Percentiles rank a stretch among this genome's conserved stretches.
phyloP scores from a whole-genome alignment of 2,113 vertebrate species.

The Todiramphus chloris region DNA sequence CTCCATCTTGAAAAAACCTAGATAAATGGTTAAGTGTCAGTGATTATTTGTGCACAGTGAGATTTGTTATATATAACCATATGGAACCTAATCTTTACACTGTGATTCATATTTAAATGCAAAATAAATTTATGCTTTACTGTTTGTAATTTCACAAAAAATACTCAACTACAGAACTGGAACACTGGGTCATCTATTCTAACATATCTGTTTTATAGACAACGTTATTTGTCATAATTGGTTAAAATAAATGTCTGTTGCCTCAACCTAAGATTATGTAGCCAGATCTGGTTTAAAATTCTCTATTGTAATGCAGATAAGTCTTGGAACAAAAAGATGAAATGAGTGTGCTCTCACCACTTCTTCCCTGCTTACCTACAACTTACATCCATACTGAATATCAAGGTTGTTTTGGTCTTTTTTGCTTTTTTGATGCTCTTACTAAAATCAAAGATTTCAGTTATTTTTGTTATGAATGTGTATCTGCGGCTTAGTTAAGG shows the following conservation, averaged over 20 bases:
- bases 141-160: constrained; percentile 11
- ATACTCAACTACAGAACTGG: background rate
- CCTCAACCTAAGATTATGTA: background rate
- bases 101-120: constrained; percentile 10
- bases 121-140: background rate
- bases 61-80: background rate
- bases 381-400: background rate
- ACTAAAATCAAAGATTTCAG: background rate
- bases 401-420: background rate
- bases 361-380: background rate
- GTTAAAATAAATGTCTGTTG: constrained; percentile 25
- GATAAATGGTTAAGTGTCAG: background rate
- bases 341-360: background rate
- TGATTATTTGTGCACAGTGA: background rate
- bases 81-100: background rate
- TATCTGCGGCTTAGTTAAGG: background rate
- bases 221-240: background rate
- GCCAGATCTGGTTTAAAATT: background rate
- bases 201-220: background rate
- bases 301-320: background rate
- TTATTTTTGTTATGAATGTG: background rate
- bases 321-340: background rate
- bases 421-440: background rate
- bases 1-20: background rate
- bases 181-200: background rate